phyloP scores from a whole-genome alignment of 2,797 vertebrate species.

The Spizella passerina region DNA sequence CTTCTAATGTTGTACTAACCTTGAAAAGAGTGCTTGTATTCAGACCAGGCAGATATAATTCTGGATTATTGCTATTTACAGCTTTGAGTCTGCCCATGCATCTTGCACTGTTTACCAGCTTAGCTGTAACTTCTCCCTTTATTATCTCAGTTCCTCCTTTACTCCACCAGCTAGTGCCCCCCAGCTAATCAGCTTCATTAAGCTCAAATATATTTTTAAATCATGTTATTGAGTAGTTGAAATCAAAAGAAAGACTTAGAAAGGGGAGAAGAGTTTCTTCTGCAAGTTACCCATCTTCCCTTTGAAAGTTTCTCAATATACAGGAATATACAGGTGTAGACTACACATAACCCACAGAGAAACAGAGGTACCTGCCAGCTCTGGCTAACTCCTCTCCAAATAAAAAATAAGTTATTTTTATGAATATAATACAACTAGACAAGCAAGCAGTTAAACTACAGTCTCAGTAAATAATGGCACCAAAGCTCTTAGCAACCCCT shows the following conservation, averaged over 20 bases:
- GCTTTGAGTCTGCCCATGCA: background rate
- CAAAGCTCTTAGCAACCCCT: background rate
- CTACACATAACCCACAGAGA: background rate
- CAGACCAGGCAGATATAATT: background rate
- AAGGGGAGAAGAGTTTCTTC: background rate
- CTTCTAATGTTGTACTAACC: background rate
- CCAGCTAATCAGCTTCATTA: background rate
- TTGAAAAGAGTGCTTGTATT: background rate
- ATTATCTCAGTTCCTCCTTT: conserved; percentile 36
- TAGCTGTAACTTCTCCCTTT: conserved; percentile 23
- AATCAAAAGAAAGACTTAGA: background rate
- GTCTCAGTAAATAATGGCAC: background rate
- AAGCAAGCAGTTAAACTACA: background rate
- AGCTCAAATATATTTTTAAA: background rate
- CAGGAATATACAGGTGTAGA: background rate
- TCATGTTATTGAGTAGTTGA: background rate
- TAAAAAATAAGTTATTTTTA: background rate
- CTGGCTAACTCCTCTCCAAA: background rate
- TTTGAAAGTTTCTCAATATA: background rate
- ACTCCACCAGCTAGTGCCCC: background rate
- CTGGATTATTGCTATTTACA: background rate
- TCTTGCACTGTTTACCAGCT: background rate
- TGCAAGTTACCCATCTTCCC: background rate
- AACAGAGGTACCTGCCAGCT: background rate
- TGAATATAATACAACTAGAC: background rate